phyloP scores from a whole-genome alignment of 2,113 vertebrate genomes.

The Australoheros scitulus region DNA sequence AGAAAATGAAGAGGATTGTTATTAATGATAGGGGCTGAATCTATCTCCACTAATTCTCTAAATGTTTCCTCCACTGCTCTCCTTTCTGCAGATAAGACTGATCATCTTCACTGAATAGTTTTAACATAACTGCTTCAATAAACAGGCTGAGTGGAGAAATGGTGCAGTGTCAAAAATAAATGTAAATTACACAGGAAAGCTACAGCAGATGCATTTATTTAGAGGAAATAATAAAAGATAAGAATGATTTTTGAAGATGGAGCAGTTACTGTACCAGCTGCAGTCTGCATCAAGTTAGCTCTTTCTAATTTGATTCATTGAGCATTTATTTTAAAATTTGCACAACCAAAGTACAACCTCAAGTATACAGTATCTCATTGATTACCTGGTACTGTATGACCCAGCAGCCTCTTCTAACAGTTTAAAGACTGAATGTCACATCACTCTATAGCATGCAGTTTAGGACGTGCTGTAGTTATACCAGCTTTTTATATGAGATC shows the following conservation, averaged over 20 bases:
- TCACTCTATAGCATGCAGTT: too few species aligned
- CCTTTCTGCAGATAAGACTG: conserved; percentile 62
- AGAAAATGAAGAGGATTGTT: conserved; percentile 77
- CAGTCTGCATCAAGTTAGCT: background rate
- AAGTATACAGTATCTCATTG: background rate
- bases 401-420: too few species aligned
- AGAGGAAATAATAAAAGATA: background rate
- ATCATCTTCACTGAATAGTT: conserved; percentile 44
- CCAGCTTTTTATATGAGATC: too few species aligned
- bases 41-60: conserved; percentile 64
- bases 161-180: conserved; percentile 15
- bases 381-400: background rate
- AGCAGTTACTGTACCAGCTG: background rate
- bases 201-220: background rate
- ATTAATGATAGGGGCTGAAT: conserved; percentile 75
- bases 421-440: too few species aligned
- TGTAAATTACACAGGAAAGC: conserved; percentile 7
- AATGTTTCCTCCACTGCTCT: conserved; percentile 64
- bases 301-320: background rate
- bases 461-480: too few species aligned
- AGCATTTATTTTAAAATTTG: background rate
- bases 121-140: conserved; percentile 39
- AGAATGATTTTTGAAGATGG: background rate
- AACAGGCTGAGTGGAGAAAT: conserved; percentile 44
- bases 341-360: background rate